Base-by-base conservation (phyloP, 2,113 vertebrate genomes). In the Bujurquina vittata region DNA sequence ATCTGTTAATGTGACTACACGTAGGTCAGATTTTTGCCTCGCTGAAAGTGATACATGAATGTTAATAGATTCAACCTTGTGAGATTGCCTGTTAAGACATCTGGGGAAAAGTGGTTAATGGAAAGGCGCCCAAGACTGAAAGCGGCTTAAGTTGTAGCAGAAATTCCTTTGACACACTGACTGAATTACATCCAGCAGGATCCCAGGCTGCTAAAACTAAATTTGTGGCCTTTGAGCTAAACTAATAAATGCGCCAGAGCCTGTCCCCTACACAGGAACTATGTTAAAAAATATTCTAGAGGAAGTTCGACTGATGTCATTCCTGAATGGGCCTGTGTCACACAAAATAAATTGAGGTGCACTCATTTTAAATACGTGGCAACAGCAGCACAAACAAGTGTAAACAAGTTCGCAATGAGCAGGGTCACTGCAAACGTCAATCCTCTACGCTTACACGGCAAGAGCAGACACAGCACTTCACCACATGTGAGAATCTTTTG, bases 401-500 rank as follows among this genome's bases (percentile, higher is more conserved):
- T 91, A 92, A 94, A 92, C 83, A 91, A 91, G 54, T 81, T 75
- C 85, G 65, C 40, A 62, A 77, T 81, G 87, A 89, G 91, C 79
- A 74, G 69, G 81, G 84, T 91, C 85, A 87, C 58, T 7, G 55
- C 60, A 54, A 60, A 69, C 80, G 90, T 86, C 83, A 90, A 80
- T 20, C 80, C 83, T 69, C 12, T 57, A 56, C 43, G 40, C 56
- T 69, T 29, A 69, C 77, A 81, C 5, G n/a, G 87, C 80, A 80
- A 73, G 80, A 86, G 87, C 85, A 73, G 75, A 89, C 69, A 40
- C 84, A 88, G 92, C 90, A 90, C 59, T 88, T 87, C 22, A 26
- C 35, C 17, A 72, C 56, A 77, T 90, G 88, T 89, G 90, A 89
- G 91, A 88, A 67, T 83, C 84, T 62, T 85, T 86, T 90, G 91